Percentiles rank a stretch among this genome's conserved stretches.
Evolutionary conservation across 92 coral and sea anemone species (phyloP).

Genomic region (Paragorgia papillata): DNA sequence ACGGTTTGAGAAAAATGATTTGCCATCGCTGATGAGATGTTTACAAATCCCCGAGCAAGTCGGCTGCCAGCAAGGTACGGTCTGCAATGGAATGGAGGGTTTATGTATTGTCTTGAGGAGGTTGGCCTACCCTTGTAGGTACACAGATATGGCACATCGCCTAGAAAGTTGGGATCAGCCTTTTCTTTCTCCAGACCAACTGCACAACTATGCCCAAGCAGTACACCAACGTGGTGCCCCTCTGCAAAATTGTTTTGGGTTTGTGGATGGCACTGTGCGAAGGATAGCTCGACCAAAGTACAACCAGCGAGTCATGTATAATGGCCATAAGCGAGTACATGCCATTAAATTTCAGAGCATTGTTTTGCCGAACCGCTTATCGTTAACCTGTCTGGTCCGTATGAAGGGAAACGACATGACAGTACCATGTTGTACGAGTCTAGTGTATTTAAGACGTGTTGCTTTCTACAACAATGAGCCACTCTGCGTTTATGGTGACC

Average conservation of each 20-base stretch:
- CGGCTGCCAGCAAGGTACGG: too few species aligned
- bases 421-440: conserved; percentile 1
- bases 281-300: conserved; percentile 38
- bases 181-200: background rate
- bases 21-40: background rate
- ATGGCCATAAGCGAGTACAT: conserved; percentile 5
- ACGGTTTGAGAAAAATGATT: conserved; percentile 41
- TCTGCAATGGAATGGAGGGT: too few species aligned
- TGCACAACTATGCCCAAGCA: conserved; percentile 34
- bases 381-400: background rate
- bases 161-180: too few species aligned
- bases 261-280: conserved; percentile 11
- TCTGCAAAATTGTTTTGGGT: background rate
- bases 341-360: background rate
- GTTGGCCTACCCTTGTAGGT: too few species aligned
- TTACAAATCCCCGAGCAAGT: background rate
- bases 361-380: background rate
- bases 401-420: background rate
- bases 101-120: too few species aligned
- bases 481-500: background rate
- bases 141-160: too few species aligned
- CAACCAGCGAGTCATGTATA: conserved; percentile 25
- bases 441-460: background rate
- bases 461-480: conserved; percentile 6
- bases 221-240: conserved; percentile 38